Conservation (phyloP, 2,113 vertebrate species). For the Bettongia penicillata region DNA sequence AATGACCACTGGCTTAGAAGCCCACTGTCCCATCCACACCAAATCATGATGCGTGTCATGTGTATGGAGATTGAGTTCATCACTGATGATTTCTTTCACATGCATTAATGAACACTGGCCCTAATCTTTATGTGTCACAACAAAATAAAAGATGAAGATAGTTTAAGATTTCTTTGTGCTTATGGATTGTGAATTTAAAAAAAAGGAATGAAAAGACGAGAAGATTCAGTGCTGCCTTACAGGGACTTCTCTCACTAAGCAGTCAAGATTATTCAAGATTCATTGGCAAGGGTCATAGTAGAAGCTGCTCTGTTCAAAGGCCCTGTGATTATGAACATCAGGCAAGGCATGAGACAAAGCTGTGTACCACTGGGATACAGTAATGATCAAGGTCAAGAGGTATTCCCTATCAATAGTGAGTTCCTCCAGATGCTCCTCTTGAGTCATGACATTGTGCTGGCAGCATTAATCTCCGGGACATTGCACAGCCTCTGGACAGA, state of each 20-base stretch:
- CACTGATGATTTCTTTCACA: background rate
- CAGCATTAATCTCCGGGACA: no score
- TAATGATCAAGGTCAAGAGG: background rate
- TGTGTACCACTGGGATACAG: background rate
- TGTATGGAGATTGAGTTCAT: background rate
- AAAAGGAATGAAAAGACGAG: background rate
- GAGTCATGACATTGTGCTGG: background rate
- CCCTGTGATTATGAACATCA: background rate
- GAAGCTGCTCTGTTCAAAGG: no score
- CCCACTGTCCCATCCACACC: no score
- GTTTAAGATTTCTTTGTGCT: background rate
- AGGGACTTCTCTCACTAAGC: background rate
- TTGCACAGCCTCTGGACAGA: background rate
- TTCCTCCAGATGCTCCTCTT: background rate
- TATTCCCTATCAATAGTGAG: background rate
- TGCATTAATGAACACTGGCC: background rate
- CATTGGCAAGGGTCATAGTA: no score
- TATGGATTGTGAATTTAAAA: background rate
- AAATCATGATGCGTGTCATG: no score
- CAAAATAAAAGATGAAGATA: background rate
- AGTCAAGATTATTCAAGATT: background rate
- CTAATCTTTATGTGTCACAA: background rate
- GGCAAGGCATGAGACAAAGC: background rate
- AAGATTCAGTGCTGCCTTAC: background rate
- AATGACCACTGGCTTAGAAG: no score